Conservation (phyloP, 2,888 invertebrate species). For the Aethes cnicana region DNA sequence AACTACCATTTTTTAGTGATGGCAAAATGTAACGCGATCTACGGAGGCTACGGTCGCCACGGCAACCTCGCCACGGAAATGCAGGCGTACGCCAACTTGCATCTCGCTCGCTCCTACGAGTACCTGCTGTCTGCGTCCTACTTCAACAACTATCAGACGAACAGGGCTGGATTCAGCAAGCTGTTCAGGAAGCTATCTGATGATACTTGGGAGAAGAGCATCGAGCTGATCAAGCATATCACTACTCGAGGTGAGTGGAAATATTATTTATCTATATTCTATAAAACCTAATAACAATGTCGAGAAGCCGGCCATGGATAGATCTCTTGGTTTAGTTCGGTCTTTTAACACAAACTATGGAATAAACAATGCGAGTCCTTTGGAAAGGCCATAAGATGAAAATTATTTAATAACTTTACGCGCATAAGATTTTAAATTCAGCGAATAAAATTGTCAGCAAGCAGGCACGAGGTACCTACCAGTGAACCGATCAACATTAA, state of each 20-base stretch:
- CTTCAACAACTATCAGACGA: constrained; percentile 89
- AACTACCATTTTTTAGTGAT: constrained; percentile 15
- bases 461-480: no score
- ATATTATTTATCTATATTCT: neutral
- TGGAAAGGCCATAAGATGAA: no score
- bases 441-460: no score
- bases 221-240: constrained; percentile 89
- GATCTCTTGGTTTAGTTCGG: no score
- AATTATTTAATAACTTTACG: no score
- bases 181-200: constrained; percentile 89
- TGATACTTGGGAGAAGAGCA: constrained; percentile 87
- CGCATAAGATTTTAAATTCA: no score
- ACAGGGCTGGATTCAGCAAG: constrained; percentile 89
- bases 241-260: constrained; percentile 86
- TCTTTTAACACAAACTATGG: no score
- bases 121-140: constrained; percentile 88
- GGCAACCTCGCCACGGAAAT: constrained; percentile 65
- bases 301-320: no score
- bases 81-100: constrained; percentile 83
- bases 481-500: no score
- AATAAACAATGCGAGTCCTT: no score
- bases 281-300: no score
- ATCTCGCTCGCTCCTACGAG: constrained; percentile 88
- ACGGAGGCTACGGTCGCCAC: constrained; percentile 82
- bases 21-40: constrained; percentile 83